phyloP scores from a whole-genome alignment of 2,113 vertebrate genomes.

The Orientallactaga bullata region DNA sequence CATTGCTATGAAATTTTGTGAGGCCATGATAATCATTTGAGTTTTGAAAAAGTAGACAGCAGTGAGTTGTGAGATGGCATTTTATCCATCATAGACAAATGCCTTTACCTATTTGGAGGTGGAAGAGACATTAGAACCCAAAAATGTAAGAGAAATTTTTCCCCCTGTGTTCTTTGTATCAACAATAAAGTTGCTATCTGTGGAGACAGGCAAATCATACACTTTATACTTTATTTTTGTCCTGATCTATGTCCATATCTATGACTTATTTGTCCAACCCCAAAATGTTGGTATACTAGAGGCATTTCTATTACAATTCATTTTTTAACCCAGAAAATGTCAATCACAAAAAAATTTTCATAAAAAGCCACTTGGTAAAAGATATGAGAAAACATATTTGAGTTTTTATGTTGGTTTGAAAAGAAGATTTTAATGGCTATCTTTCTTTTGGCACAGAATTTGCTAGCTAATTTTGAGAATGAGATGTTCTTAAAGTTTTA shows the following conservation, averaged over 20 bases:
- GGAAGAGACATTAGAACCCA: neutral
- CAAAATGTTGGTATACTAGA: slow-evolving; percentile 22
- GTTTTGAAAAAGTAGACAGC: neutral
- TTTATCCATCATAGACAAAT: neutral
- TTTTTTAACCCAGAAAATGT: slow-evolving; percentile 51
- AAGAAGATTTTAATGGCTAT: neutral
- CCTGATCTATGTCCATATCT: neutral
- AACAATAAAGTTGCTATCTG: neutral
- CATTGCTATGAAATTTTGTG: neutral
- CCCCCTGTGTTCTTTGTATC: neutral
- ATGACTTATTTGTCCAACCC: neutral
- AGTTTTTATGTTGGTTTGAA: neutral
- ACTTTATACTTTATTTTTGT: neutral
- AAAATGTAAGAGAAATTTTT: neutral
- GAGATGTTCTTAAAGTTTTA: neutral
- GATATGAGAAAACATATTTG: neutral
- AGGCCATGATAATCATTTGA: neutral
- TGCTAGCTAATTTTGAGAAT: neutral
- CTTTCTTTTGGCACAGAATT: neutral
- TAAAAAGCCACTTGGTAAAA: neutral
- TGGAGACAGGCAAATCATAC: neutral
- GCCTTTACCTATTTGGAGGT: neutral
- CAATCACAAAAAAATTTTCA: neutral
- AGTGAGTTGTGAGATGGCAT: neutral
- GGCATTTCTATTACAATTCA: slow-evolving; percentile 29